Conservation (phyloP, 2,888 invertebrate genomes). For the Neoscelio sp. region DNA sequence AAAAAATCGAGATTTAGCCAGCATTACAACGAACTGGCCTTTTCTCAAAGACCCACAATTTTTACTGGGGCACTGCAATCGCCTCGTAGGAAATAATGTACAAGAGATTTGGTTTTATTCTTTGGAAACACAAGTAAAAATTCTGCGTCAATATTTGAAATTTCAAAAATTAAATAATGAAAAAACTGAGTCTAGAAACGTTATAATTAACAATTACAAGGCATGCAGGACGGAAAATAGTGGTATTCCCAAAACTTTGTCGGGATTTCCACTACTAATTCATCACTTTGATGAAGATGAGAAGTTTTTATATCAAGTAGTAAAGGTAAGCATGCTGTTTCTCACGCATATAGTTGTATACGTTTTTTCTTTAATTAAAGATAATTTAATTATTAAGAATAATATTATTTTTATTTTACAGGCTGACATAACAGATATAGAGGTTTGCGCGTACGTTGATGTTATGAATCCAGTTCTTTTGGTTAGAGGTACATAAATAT, state of each 20-base stretch:
- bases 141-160: constrained; percentile 22
- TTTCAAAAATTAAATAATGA: too few species aligned
- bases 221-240: not conserved
- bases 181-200: constrained; percentile 5
- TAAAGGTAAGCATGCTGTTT: constrained; percentile 29
- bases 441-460: too few species aligned
- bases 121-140: constrained; percentile 6
- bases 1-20: not conserved
- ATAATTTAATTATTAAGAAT: too few species aligned
- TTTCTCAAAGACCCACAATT: constrained; percentile 7
- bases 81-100: constrained; percentile 30
- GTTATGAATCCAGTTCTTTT: too few species aligned
- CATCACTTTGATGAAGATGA: constrained; percentile 20
- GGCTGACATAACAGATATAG: too few species aligned
- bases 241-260: constrained; percentile 2
- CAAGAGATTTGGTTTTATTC: constrained; percentile 2
- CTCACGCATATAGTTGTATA: too few species aligned
- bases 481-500: too few species aligned
- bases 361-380: too few species aligned
- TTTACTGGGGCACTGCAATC: constrained; percentile 11
- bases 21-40: constrained; percentile 14
- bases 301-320: constrained; percentile 14
- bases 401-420: too few species aligned
- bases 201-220: not conserved
- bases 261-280: constrained; percentile 24